A percentile compares a stretch with the other conserved stretches of the same genome.
phyloP scores from a whole-genome alignment of 2,888 invertebrate genomes.

The Esperia sulphurella region DNA sequence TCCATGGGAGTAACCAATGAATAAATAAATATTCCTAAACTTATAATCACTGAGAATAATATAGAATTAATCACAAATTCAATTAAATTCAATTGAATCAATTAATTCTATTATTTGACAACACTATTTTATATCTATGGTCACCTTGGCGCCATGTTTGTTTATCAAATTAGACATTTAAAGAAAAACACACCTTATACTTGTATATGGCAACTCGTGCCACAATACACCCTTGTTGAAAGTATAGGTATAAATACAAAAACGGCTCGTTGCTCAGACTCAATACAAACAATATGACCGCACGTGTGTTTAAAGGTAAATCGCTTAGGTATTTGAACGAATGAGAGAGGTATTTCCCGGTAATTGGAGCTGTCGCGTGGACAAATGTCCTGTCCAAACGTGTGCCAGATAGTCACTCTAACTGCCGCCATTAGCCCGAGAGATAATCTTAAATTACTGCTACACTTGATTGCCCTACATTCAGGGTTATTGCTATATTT shows the following conservation, averaged over 20 bases:
- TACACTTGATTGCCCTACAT: constrained; percentile 6
- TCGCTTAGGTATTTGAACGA: constrained; percentile 53
- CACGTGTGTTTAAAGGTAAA: constrained; percentile 36
- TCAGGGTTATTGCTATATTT: not conserved
- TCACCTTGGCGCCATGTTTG: too few species aligned
- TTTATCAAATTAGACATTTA: too few species aligned
- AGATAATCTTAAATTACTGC: constrained; percentile 50
- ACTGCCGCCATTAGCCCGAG: constrained; percentile 59
- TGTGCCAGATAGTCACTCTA: constrained; percentile 62
- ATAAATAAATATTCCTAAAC: too few species aligned
- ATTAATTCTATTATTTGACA: too few species aligned
- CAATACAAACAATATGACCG: constrained; percentile 7
- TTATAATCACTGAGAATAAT: too few species aligned
- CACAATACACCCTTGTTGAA: too few species aligned
- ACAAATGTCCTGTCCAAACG: constrained; percentile 65
- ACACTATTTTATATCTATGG: too few species aligned
- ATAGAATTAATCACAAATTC: too few species aligned
- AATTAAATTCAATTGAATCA: too few species aligned
- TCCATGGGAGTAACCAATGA: too few species aligned
- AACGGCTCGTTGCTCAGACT: not conserved
- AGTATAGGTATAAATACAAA: not conserved
- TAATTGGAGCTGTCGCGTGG: constrained; percentile 71
- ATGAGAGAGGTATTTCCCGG: constrained; percentile 56
- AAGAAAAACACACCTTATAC: too few species aligned
- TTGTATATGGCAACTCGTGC: too few species aligned